These are phyloP conservation scores for Tortrix viridana DNA, from an alignment of 2,888 invertebrate genomes.

Conservation along the genomic window DNA sequence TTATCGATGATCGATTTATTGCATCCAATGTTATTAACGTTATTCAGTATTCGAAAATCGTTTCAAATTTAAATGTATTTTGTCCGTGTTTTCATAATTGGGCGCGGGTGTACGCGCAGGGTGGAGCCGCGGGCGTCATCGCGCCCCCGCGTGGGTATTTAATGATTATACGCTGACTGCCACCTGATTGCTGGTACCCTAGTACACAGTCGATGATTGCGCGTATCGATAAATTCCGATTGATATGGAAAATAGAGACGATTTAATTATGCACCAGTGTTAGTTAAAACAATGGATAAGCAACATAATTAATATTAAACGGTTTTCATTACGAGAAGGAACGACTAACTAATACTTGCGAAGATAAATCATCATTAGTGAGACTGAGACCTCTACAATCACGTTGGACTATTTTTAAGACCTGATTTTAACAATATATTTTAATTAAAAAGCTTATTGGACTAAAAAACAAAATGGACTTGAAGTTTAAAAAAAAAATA, in stretches of 20 bases:
- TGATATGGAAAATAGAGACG: conserved; percentile 40
- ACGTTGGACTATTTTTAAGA: too few relatives aligned
- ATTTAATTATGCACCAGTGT: conserved; percentile 1
- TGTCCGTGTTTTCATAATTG: conserved; percentile 84
- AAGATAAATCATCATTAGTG: conserved; percentile 20
- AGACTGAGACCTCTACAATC: neutral
- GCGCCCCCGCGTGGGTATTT: conserved; percentile 81
- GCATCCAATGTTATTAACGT: conserved; percentile 51
- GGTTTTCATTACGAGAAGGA: conserved; percentile 12
- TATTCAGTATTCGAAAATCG: conserved; percentile 64
- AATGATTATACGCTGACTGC: conserved; percentile 84
- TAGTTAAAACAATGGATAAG: conserved; percentile 6
- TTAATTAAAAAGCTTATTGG: too few relatives aligned
- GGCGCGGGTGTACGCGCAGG: conserved; percentile 63
- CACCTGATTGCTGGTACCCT: conserved; percentile 77
- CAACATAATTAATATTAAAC: conserved; percentile 34
- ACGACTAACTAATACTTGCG: neutral
- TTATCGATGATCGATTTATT: conserved; percentile 61
- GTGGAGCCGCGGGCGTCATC: conserved; percentile 77
- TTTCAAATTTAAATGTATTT: conserved; percentile 78
- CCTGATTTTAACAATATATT: neutral
- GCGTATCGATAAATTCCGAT: conserved; percentile 62
- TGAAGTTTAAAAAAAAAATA: too few relatives aligned
- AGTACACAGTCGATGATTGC: conserved; percentile 65
- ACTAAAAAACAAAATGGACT: too few relatives aligned